Conservation (phyloP, 2,113 vertebrate species). For the Prunella himalayana region DNA sequence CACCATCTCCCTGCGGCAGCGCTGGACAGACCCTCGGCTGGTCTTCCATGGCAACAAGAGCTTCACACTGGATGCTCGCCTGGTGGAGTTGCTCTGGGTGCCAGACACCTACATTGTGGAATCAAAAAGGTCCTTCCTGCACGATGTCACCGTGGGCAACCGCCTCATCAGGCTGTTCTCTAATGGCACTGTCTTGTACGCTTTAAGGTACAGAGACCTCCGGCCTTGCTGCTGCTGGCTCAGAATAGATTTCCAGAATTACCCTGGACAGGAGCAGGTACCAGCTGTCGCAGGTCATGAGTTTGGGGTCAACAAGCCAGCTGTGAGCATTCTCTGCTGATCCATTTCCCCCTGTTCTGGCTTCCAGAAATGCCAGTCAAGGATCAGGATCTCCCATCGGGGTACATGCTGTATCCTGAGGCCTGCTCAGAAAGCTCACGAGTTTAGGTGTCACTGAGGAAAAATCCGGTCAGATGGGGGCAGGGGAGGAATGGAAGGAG, state of each 20-base stretch:
- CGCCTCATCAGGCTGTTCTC: conserved; percentile 87
- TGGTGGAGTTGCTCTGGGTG: conserved; percentile 88
- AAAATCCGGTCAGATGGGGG: neutral
- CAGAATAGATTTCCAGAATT: neutral
- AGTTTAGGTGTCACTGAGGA: neutral
- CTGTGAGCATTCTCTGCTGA: neutral
- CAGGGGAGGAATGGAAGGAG: neutral
- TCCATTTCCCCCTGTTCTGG: neutral
- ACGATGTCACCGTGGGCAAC: conserved; percentile 86
- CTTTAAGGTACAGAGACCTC: conserved; percentile 75
- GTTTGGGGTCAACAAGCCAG: neutral
- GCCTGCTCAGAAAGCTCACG: neutral
- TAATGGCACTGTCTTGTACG: conserved; percentile 87
- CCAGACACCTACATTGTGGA: conserved; percentile 91
- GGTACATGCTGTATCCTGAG: neutral
- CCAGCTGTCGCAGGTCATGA: rapidly evolving
- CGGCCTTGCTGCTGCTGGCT: neutral
- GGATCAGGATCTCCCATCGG: neutral
- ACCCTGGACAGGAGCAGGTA: neutral
- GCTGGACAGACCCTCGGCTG: conserved; percentile 82
- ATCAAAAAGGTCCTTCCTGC: conserved; percentile 89
- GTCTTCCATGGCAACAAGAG: conserved; percentile 86
- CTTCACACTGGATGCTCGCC: conserved; percentile 84
- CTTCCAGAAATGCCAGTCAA: neutral
- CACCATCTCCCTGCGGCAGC: conserved; percentile 85